Conservation (phyloP, 37 sponge, comb jelly and placozoan species). For the Ephydatia muelleri region DNA sequence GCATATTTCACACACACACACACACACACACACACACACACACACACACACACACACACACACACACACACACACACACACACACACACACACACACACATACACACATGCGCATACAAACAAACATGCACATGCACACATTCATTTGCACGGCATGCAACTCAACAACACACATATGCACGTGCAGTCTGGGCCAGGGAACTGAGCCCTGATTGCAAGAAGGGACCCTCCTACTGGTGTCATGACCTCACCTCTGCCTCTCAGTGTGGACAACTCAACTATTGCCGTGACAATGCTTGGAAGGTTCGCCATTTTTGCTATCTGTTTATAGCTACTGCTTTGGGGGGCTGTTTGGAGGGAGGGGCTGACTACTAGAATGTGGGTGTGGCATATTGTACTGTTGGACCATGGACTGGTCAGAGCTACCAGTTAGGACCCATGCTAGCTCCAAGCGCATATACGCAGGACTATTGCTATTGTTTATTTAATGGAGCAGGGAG, state of each 20-base stretch:
- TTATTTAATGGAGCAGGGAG: too few species aligned
- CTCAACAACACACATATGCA: too few species aligned
- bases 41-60: slow-evolving; percentile 19
- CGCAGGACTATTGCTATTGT: too few species aligned
- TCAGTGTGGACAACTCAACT: slow-evolving; percentile 40
- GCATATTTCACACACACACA: too few species aligned
- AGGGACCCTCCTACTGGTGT: slow-evolving; percentile 85
- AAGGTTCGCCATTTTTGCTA: neutral
- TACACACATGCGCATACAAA: neutral
- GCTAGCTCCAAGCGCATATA: too few species aligned
- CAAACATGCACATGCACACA: neutral
- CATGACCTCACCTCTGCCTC: slow-evolving; percentile 41
- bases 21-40: slow-evolving; percentile 19
- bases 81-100: slow-evolving; percentile 3
- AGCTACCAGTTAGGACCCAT: too few species aligned
- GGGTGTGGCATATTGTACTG: too few species aligned
- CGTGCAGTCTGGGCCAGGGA: neutral
- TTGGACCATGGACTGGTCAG: too few species aligned
- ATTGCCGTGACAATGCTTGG: slow-evolving; percentile 71
- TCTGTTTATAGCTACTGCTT: neutral
- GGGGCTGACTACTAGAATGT: too few species aligned
- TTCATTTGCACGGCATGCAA: too few species aligned
- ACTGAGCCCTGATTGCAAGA: slow-evolving; percentile 33
- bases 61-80: slow-evolving; percentile 4
- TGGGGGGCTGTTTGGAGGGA: too few species aligned